Evolutionary conservation across 2,113 vertebrate species (phyloP), one percentile per base, ranked within the genome.

Genomic region (Eudyptes chrysolophus): DNA sequence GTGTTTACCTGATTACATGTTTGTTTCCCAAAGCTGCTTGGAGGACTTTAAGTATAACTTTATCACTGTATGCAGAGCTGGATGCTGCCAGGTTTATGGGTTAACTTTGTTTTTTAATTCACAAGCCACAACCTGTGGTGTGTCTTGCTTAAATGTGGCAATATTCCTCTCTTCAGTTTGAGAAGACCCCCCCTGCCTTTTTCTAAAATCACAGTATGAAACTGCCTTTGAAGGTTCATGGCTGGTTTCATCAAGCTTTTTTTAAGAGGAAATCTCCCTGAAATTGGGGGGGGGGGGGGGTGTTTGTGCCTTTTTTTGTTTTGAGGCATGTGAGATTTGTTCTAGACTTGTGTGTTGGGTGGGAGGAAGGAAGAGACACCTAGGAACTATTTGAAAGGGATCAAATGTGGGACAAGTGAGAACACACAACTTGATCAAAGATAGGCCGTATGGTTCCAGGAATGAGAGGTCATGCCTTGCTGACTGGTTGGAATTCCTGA

Each of bases 381-480:
- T 26, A 46, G 29, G 55, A 86, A 30, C n/a, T 40, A 3, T 52
- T 69, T 64, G 26, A 12, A 40, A 76, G 55, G 75, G 81, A 62
- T 90, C 62, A 51, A 81, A 58, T 8, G 29, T 11, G 68, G 75
- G 81, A 36, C 22, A 44, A 74, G 60, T 5, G 69, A 58, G 87
- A 81, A 90, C 92, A 94, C 92, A 17, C 81, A 82, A 30, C 62
- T 26, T 5, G 92, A 94, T 94, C 82, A 94, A 94, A 94, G 92
- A 51, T 52, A 6, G 69, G 75, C 69, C 3, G 24, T 13, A 6
- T 21, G 49, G 81, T 34, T 70, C 81, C 82, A 86, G 87, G 92
- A 90, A 90, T 76, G 92, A 90, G 82, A n/a, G 87, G 87, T 94
- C 70, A 1, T 77, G 87, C 64, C 69, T 94, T 58, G 36, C 69